Conservation (phyloP, 2,888 invertebrate genomes). For the Nephrotoma guestfalica region DNA sequence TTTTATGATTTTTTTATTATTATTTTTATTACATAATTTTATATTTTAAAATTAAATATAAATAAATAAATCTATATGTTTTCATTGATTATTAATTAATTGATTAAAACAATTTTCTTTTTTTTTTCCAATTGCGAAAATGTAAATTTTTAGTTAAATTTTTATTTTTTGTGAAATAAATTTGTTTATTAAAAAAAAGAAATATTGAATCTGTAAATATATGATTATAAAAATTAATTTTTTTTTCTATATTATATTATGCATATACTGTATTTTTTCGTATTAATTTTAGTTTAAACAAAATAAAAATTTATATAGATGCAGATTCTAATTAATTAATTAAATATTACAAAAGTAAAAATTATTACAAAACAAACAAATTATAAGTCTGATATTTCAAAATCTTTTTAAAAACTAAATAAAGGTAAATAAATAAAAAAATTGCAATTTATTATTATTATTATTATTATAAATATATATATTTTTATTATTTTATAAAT, state of each 20-base stretch:
- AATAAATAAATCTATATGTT: background rate
- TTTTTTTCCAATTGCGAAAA: background rate
- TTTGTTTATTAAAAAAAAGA: background rate
- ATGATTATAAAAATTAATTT: background rate
- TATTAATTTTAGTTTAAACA: background rate
- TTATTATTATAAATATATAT: background rate
- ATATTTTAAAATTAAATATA: background rate
- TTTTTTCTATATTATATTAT: background rate
- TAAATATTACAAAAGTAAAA: background rate
- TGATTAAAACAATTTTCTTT: background rate
- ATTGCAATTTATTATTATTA: background rate
- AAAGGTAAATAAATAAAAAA: background rate
- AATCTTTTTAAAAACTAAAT: background rate
- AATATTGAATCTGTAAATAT: background rate
- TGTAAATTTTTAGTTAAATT: background rate
- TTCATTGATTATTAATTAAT: background rate
- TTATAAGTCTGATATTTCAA: background rate
- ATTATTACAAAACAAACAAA: background rate
- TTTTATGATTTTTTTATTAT: background rate
- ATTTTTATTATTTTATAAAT: background rate
- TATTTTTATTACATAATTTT: background rate
- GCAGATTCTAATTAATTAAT: background rate
- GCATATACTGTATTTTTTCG: background rate
- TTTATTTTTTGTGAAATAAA: background rate
- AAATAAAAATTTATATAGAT: background rate